These are phyloP conservation scores for Cyanoderma ruficeps DNA, from an alignment of 2,113 vertebrate genomes.

Conservation along the genomic window DNA sequence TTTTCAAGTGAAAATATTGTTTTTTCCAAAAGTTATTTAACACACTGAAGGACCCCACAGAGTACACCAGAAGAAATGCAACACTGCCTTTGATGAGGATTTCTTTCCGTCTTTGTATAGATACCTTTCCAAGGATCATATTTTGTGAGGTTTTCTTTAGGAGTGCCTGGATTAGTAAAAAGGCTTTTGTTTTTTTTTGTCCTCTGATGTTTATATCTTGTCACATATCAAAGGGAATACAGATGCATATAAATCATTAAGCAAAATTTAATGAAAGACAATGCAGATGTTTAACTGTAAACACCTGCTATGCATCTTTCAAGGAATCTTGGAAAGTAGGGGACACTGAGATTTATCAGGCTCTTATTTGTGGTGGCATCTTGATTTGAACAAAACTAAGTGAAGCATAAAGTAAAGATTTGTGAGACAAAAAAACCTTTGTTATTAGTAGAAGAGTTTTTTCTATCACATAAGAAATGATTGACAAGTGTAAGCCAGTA, in stretches of 20 bases:
- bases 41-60: neutral
- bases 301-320: neutral
- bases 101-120: neutral
- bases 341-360: neutral
- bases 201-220: neutral
- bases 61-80: neutral
- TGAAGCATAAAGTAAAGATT: neutral
- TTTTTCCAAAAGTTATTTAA: neutral
- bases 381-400: neutral
- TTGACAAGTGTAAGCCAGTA: neutral
- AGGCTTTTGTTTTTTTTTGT: neutral
- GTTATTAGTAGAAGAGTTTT: neutral
- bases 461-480: neutral
- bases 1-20: neutral
- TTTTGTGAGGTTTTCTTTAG: neutral
- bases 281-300: neutral
- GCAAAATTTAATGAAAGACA: neutral
- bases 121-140: neutral
- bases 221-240: neutral
- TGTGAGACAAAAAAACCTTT: fast-evolving
- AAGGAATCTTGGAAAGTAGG: neutral
- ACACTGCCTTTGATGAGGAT: neutral
- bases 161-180: neutral
- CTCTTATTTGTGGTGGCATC: neutral
- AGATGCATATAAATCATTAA: neutral